phyloP scores from a whole-genome alignment of 2,797 vertebrate species.

The Sphaeramia orbicularis region DNA sequence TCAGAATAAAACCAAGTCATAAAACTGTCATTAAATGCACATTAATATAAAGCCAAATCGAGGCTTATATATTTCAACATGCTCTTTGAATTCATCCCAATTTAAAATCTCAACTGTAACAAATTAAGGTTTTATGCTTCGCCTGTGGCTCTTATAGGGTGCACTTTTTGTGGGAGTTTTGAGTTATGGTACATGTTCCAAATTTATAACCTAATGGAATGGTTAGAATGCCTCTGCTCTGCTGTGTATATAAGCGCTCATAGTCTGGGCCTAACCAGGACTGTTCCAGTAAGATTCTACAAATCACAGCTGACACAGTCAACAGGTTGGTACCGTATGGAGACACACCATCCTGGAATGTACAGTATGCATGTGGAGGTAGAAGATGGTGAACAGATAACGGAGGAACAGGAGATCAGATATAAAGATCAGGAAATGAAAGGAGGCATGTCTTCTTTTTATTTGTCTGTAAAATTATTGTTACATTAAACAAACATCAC shows the following conservation, averaged over 20 bases:
- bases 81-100: too few species aligned
- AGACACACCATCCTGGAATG: constrained; percentile 20
- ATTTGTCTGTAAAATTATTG: too few species aligned
- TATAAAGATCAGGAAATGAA: too few species aligned
- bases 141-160: not conserved
- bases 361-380: constrained; percentile 8
- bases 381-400: not conserved
- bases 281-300: constrained; percentile 31
- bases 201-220: constrained; percentile 25
- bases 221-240: constrained; percentile 29
- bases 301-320: constrained; percentile 52
- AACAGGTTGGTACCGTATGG: constrained; percentile 52
- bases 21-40: too few species aligned
- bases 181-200: constrained; percentile 30
- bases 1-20: too few species aligned
- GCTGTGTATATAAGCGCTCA: constrained; percentile 8
- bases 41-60: too few species aligned
- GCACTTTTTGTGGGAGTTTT: constrained; percentile 5
- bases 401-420: constrained; percentile 5
- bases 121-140: not conserved
- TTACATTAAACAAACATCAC: too few species aligned
- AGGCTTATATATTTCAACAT: too few species aligned
- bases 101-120: constrained; percentile 7
- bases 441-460: too few species aligned
- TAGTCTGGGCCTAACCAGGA: not conserved